Evolutionary conservation across 1,140 invertebrate genomes (phyloP), one percentile per base, ranked within the genome.

Genomic region (Bombus confusus): DNA sequence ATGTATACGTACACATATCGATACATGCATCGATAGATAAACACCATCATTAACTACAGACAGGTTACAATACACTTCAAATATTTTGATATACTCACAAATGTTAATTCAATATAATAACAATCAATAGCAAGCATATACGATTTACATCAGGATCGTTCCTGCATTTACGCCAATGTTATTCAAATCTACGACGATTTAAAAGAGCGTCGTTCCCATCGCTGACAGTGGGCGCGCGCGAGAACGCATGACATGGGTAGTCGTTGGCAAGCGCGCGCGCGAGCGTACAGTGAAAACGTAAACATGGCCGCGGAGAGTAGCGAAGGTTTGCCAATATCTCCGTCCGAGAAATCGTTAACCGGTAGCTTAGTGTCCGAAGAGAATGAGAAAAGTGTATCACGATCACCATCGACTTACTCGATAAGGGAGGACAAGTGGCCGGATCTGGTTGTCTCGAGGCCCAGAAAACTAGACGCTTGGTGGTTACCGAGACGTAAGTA

Each of bases 341-440:
- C 95, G 52, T 94, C 94, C 41, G 94, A 95, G 85, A 95, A 93
- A 88, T 94, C 94, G 37, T 93, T 95, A 74, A 93, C 93, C 76
- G 90, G 93, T 90, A 95, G 94, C 83, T 92, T 93, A 83, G 81
- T 93, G 69, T 94, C 94, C 28, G 93, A 95, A 31, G 92, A 94
- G 77, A 95, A 95, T 84, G 95, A 95, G 64, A 95, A 94, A 92
- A 94, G 91, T 91, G 95, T 95, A 52, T 95, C 95, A 25, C 94
- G 95, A 84, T 96, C 95, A 64, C 95, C 95, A 31, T 96, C 96
- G 41, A 91, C 93, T 82, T 95, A 96, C 76, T 96, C 96, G 5
- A 93, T 96, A 43, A 93, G 94, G 80, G 95, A 96, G 76, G 96
- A 96, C 84, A 95, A 95, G 82, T 96, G 96, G 96, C 95, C 95